Percentiles rank a stretch among this genome's conserved stretches.
These are phyloP conservation scores for Drosophila prosaltans DNA, from an alignment of 1,140 invertebrate genomes.

Conservation along the genomic window DNA sequence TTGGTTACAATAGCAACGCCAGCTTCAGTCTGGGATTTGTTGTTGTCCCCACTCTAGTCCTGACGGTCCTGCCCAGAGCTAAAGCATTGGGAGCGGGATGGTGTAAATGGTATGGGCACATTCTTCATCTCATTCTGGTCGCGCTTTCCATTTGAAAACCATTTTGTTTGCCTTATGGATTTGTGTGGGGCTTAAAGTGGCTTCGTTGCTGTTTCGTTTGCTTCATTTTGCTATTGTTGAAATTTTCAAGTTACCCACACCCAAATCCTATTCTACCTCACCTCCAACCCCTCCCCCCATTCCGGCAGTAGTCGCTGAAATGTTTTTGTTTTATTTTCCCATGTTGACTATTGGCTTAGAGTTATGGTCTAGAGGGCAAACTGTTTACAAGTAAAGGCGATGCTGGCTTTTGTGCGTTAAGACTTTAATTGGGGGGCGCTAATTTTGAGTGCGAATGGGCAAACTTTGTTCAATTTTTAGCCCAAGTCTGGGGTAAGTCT, in stretches of 20 bases:
- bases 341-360: slow-evolving; percentile 79
- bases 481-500: slow-evolving; percentile 21
- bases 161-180: slow-evolving; percentile 82
- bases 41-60: slow-evolving; percentile 9
- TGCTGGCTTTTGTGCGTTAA: slow-evolving; percentile 34
- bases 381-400: slow-evolving; percentile 61
- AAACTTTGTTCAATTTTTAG: slow-evolving; percentile 19
- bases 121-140: slow-evolving; percentile 34
- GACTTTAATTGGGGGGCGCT: slow-evolving; percentile 72
- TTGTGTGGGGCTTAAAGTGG: slow-evolving; percentile 79
- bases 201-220: slow-evolving; percentile 79
- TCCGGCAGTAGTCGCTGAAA: not conserved
- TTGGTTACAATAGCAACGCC: slow-evolving; percentile 68
- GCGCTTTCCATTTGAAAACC: slow-evolving; percentile 78
- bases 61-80: slow-evolving; percentile 11
- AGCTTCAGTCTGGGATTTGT: slow-evolving; percentile 22
- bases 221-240: slow-evolving; percentile 80
- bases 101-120: slow-evolving; percentile 13
- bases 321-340: slow-evolving; percentile 78
- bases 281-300: not conserved
- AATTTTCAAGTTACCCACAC: slow-evolving; percentile 58
- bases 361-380: slow-evolving; percentile 69
- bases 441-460: slow-evolving; percentile 44
- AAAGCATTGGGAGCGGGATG: not conserved
- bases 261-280: not conserved